Evolutionary conservation across 2,888 invertebrate species (phyloP).

Genomic region (Ormyrus pomaceus): DNA sequence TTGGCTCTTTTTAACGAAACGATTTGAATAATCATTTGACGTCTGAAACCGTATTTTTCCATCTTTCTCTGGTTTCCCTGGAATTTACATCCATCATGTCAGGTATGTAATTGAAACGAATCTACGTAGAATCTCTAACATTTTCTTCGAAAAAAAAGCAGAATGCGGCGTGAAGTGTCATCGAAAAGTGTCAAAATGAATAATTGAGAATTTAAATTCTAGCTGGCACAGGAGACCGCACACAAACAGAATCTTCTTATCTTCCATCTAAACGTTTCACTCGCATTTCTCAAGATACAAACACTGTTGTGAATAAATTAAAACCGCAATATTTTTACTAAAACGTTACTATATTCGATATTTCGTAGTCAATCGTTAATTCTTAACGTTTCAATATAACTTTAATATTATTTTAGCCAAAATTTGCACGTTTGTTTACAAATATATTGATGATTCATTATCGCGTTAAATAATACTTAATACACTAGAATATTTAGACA

Average conservation of each 20-base stretch:
- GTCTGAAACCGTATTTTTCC: neutral
- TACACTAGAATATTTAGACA: too few relatives aligned
- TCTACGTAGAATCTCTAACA: neutral
- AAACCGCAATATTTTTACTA: neutral
- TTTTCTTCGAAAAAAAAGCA: neutral
- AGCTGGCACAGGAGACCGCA: constrained; percentile 6
- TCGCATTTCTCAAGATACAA: neutral
- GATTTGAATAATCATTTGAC: too few relatives aligned
- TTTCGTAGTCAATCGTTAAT: too few relatives aligned
- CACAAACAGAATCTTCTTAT: constrained; percentile 1
- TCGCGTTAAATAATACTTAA: too few relatives aligned
- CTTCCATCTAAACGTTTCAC: constrained; percentile 7
- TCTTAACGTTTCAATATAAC: too few relatives aligned
- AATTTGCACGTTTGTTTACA: too few relatives aligned
- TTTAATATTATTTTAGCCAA: too few relatives aligned
- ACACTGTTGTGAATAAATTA: neutral
- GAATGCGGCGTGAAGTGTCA: neutral
- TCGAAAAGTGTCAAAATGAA: too few relatives aligned
- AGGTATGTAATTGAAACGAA: neutral
- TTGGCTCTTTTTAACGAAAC: too few relatives aligned
- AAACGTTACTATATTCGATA: neutral
- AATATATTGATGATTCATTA: too few relatives aligned
- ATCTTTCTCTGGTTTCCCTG: neutral
- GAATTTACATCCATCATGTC: neutral
- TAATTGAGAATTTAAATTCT: neutral